Conservation (phyloP, 2,888 invertebrate species). For the Theretra japonica region DNA sequence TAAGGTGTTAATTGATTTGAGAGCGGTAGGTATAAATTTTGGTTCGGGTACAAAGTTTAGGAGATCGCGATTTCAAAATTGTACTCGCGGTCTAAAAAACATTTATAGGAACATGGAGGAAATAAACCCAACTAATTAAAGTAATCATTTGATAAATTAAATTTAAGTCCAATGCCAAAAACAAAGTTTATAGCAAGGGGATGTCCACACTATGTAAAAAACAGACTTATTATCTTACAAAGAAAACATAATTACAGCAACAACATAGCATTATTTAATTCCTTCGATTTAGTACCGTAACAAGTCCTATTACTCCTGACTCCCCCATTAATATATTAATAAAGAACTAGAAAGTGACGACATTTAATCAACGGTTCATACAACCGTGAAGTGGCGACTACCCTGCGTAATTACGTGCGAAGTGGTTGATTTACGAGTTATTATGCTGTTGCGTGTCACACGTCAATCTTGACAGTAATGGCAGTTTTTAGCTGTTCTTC, state of each 20-base stretch:
- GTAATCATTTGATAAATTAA: no score
- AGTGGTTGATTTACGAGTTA: not conserved
- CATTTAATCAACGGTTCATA: not conserved
- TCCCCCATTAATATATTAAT: not conserved
- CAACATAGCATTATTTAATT: no score
- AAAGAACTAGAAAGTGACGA: not conserved
- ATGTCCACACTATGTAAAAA: no score
- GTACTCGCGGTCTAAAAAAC: not conserved
- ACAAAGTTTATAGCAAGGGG: no score
- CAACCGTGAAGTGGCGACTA: conserved; percentile 3
- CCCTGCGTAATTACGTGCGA: not conserved
- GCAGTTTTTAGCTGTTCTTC: not conserved
- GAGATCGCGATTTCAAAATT: not conserved
- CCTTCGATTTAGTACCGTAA: no score
- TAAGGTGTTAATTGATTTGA: conserved; percentile 5
- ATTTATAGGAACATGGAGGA: no score
- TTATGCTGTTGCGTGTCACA: conserved; percentile 16
- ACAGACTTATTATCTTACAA: no score
- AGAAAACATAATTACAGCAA: no score
- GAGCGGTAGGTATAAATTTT: not conserved
- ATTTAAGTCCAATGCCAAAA: no score
- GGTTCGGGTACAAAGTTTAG: not conserved
- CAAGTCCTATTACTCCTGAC: no score
- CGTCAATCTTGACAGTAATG: not conserved
- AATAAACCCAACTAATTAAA: no score